Percentiles rank a stretch among this genome's conserved stretches.
Conservation (phyloP, 2,797 vertebrate species). For the Thamnophis elegans region DNA sequence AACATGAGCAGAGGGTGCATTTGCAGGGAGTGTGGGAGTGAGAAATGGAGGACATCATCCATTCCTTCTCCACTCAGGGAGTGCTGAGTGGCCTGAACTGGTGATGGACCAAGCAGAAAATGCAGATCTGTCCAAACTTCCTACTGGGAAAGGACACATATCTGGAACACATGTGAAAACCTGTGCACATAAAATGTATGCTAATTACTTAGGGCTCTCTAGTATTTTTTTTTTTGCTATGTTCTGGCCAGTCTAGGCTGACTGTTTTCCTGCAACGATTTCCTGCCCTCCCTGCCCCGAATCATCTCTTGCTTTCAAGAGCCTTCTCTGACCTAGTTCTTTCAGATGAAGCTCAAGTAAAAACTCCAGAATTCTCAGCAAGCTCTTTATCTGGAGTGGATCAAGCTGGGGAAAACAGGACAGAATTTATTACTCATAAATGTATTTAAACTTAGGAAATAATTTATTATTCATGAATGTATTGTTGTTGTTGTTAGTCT, state of each 20-base stretch:
- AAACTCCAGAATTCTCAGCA: not conserved
- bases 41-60: not conserved
- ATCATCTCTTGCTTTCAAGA: not conserved
- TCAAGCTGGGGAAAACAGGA: not conserved
- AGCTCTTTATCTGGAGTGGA: not conserved
- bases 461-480: too few species aligned
- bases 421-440: not conserved
- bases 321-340: not conserved
- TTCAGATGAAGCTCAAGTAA: not conserved
- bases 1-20: not conserved
- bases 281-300: not conserved
- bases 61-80: not conserved
- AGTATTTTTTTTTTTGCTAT: not conserved
- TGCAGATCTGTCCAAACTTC: not conserved
- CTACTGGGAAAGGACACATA: not conserved
- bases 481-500: too few species aligned
- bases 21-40: not conserved
- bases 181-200: not conserved
- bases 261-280: not conserved
- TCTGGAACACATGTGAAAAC: not conserved
- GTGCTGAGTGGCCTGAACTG: not conserved
- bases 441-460: not conserved
- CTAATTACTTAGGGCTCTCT: not conserved
- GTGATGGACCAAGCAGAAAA: not conserved
- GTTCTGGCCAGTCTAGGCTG: not conserved